Evolutionary conservation across 2,888 invertebrate genomes (phyloP).

Genomic region (Drosophila picticornis): DNA sequence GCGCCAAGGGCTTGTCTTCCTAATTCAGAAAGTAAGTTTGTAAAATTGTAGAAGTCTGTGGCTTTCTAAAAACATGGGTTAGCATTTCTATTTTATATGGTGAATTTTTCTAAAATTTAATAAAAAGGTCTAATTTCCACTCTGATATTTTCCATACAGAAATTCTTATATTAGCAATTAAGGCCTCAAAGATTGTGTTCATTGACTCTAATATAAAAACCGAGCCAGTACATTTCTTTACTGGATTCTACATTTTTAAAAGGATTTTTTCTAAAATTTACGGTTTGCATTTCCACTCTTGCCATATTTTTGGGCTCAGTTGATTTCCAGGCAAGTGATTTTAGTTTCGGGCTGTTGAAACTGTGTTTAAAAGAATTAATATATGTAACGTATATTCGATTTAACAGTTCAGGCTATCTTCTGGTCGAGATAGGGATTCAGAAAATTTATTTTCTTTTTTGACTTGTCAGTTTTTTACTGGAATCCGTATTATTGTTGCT

Average conservation of each 20-base stretch:
- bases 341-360: no score
- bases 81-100: neutral
- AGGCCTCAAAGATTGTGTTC: no score
- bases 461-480: constrained; percentile 14
- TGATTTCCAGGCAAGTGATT: no score
- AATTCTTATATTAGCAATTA: neutral
- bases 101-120: neutral
- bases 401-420: neutral
- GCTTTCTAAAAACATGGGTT: neutral
- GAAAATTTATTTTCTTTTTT: constrained; percentile 14
- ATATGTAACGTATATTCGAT: no score
- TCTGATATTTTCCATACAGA: neutral
- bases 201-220: neutral
- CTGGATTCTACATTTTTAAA: neutral
- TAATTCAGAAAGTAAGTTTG: neutral
- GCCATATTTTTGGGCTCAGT: neutral
- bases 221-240: no score
- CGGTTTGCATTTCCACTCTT: neutral
- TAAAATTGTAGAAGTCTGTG: neutral
- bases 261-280: neutral
- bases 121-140: neutral
- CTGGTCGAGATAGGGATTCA: neutral
- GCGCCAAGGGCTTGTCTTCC: neutral
- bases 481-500: constrained; percentile 23
- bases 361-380: no score